Base-by-base conservation (phyloP, 1,140 invertebrate genomes). In the Drosophila paulistorum region DNA sequence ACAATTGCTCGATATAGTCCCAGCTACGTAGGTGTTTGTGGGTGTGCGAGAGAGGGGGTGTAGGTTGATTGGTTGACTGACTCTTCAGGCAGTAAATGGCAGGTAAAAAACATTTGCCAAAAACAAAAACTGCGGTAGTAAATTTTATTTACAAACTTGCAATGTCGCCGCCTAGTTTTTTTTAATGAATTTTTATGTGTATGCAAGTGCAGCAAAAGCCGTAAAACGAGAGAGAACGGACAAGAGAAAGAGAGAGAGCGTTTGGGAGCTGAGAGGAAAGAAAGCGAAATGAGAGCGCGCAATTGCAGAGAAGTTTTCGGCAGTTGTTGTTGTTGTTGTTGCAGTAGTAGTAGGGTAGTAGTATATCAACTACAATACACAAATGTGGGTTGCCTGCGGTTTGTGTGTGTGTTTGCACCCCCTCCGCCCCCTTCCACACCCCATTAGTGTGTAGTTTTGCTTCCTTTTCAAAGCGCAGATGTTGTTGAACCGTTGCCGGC, bases 171-270 rank as follows among this genome's bases (percentile, higher is more conserved):
- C 71, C 70, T 30, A 30, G 30, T 30, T 30, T 78, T 87, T 87
- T 87, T 87, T 83, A 86, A 87, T 87, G 84, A 87, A 87, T 68
- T 87, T 87, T 84, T 87, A 83, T 87, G 83, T 87, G 10, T 39
- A 89, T 87, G 84, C 84, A 78, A 90, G 77, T 87, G 76, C 59
- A 51, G 10, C 45, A 23, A 51, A 51, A 23, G 45, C 65, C 48
- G 66, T 30, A 30, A 26, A 68, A 77, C 68, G 75, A 77, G 75
- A 77, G 37, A 9, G 67, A 77, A 77, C 66, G 66, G 69, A 66
- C 74, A 74, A 77, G 63, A 82, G 54, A 78, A 72, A 77, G 63
- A 82, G 54, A 78, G 90, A 66, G 65, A 77, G 48, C 35, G 60
- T 11, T 1, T 11, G 37, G 11, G 37, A 13, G 39, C 10, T 41